A percentile compares a stretch with the other conserved stretches of the same genome.
These are phyloP conservation scores for Enhydra lutris DNA, from an alignment of 2,113 vertebrate species.

Conservation along the genomic window DNA sequence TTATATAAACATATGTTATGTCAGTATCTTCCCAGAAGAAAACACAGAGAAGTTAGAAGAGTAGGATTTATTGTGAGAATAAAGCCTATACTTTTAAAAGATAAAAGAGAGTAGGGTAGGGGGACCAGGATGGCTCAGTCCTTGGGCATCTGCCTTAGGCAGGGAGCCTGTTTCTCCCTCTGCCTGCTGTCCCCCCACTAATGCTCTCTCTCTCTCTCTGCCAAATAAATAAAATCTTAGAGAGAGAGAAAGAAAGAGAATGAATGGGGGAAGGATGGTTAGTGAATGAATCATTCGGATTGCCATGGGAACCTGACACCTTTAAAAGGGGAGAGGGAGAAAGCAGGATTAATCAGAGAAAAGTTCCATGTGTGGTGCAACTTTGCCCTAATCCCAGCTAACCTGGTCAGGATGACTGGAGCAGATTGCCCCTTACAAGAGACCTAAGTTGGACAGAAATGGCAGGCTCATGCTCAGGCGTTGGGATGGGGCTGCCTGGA, in stretches of 20 bases:
- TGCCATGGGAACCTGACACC: rapidly evolving
- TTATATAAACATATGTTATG: not conserved
- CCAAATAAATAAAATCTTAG: not conserved
- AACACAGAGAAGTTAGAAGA: not conserved
- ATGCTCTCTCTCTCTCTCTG: not conserved
- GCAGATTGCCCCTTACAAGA: not conserved
- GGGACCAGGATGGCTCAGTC: not conserved
- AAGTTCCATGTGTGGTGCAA: rapidly evolving
- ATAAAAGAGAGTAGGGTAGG: not conserved
- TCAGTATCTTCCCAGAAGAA: not conserved
- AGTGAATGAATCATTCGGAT: not conserved
- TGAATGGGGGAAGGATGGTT: no score
- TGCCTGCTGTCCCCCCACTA: not conserved
- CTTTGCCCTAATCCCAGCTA: not conserved
- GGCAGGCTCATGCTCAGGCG: not conserved
- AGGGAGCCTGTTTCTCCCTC: not conserved
- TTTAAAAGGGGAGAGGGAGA: not conserved
- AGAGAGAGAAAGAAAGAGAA: no score
- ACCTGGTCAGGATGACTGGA: not conserved
- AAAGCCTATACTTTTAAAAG: not conserved
- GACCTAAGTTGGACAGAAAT: not conserved
- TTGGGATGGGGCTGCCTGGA: not conserved
- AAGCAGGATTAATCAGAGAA: not conserved
- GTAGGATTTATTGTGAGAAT: not conserved
- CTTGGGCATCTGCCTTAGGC: not conserved